A percentile compares a stretch with the other conserved stretches of the same genome.
Conservation (phyloP, 2,888 invertebrate genomes). For the Gari tellinella region DNA sequence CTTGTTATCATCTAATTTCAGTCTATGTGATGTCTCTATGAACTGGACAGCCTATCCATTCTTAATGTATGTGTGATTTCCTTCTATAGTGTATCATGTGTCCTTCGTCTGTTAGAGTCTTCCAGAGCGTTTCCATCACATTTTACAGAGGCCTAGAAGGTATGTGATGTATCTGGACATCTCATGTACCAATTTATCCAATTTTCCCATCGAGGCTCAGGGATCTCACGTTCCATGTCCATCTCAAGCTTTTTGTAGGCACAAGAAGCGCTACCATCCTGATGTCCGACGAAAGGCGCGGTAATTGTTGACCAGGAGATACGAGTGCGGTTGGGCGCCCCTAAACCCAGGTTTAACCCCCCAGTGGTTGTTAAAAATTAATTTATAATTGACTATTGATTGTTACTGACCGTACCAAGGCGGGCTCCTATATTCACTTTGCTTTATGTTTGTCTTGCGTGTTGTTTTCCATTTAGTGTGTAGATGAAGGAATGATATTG, state of each 20-base stretch:
- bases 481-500: too few species aligned
- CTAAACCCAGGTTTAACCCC: too few species aligned
- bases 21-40: conserved; percentile 3
- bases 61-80: conserved; percentile 12
- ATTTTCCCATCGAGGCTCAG: not conserved
- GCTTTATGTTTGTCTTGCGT: too few species aligned
- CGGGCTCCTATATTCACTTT: too few species aligned
- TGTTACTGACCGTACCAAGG: too few species aligned
- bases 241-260: not conserved
- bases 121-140: conserved; percentile 14
- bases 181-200: conserved; percentile 15
- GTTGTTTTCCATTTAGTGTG: too few species aligned
- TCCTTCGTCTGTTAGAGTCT: conserved; percentile 18
- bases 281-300: too few species aligned
- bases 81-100: conserved; percentile 14
- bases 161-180: conserved; percentile 21
- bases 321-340: too few species aligned
- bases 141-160: conserved; percentile 9
- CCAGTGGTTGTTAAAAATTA: too few species aligned
- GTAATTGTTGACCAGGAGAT: too few species aligned
- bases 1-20: conserved; percentile 12
- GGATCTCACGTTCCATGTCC: conserved; percentile 15
- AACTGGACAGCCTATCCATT: conserved; percentile 34
- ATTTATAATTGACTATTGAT: too few species aligned
- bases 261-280: too few species aligned